Base-by-base conservation (phyloP, 2,113 vertebrate genomes). In the Lagenorhynchus albirostris region DNA sequence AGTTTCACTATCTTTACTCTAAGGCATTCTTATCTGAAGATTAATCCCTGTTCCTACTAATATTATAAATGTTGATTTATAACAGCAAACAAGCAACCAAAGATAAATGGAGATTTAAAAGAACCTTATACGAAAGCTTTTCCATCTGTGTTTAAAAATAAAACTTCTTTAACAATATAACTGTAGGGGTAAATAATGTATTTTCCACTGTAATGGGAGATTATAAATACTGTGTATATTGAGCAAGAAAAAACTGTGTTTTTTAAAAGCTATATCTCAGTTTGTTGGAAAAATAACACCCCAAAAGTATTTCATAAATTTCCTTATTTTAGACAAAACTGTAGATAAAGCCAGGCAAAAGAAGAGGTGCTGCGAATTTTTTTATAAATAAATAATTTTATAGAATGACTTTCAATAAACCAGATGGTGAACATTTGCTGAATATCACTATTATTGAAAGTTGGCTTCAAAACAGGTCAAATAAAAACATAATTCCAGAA, bases 301-400 rank as follows among this genome's bases (percentile, higher is more conserved):
- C 26, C 62, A 85, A 97, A 77, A 92, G 15, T 95, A 88, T 73
- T 93, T 84, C 70, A 92, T 84, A 86, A 92, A 90, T 77, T 79
- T 95, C 50, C n/a, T 95, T 36, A 84, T 73, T 96, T 97, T 94
- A 98, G 97, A 95, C 80, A 98, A 96, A 96, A 97, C 44, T 89
- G 53, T 4, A 83, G 31, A 60, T 97, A 97, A 98, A 94, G 13
- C 29, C 73, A 62, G 83, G 85, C 79, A 97, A 55, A 95, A 95
- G 63, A 89, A 93, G 87, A 96, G 60, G 68, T 92, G 92, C 58
- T 97, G 93, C 85, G 94, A 90, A 91, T 31, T 95, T 94, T 95
- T 97, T 58, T 81, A 83, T 96, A 98, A 97, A 98, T 92, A 98
- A 98, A 97, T 94, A 97, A 96, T 87, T 97, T 97, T 92, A 98